phyloP scores from a whole-genome alignment of 2,113 vertebrate species.

The Grus americana region DNA sequence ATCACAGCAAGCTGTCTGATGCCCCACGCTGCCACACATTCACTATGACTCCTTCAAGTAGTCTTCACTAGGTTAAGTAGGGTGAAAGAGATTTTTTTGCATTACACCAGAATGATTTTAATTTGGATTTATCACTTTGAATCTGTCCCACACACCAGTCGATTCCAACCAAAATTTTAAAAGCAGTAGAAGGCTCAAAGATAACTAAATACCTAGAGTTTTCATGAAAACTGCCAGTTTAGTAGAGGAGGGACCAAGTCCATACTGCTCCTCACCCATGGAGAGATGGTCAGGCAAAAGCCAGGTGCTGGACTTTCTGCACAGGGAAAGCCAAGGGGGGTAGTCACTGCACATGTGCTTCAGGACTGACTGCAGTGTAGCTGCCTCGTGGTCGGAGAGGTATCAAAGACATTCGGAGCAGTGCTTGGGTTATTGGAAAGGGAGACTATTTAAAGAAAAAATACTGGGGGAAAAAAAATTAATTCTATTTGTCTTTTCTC shows the following conservation, averaged over 20 bases:
- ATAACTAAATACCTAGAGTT: not conserved
- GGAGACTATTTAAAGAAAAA: not conserved
- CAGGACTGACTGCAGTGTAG: not conserved
- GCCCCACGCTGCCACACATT: not conserved
- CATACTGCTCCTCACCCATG: accelerated
- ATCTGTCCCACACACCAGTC: not conserved
- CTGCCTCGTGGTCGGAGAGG: not conserved
- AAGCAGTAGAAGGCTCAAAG: not conserved
- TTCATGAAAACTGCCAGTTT: not conserved
- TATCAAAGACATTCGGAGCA: not conserved
- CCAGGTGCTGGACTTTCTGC: not conserved
- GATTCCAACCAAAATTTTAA: not conserved
- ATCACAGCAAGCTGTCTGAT: not conserved
- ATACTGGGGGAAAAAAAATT: not conserved
- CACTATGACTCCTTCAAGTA: not conserved
- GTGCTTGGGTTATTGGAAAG: not conserved
- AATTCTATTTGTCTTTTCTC: not conserved
- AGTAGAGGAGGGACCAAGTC: not conserved
- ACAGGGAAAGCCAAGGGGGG: not conserved
- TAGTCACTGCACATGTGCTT: not conserved
- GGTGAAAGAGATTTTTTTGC: not conserved
- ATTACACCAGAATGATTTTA: not conserved
- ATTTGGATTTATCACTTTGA: not conserved
- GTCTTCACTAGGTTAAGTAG: not conserved
- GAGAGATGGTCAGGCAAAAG: not conserved